A percentile compares a stretch with the other conserved stretches of the same genome.
These are phyloP conservation scores for Aleiodes testaceus DNA, from an alignment of 2,888 invertebrate species.

Conservation along the genomic window DNA sequence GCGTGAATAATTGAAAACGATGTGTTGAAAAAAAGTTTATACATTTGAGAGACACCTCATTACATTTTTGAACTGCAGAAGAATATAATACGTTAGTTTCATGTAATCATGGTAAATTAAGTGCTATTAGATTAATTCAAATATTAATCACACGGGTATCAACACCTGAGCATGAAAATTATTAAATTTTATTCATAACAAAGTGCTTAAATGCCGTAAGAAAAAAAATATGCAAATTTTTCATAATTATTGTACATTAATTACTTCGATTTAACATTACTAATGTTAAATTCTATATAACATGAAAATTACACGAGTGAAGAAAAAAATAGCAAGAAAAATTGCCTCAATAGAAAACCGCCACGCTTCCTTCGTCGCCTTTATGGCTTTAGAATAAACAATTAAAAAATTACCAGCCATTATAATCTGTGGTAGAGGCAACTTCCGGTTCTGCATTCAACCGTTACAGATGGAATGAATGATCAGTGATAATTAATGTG, in stretches of 20 bases:
- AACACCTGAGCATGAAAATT: background rate
- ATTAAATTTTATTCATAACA: too few relatives aligned
- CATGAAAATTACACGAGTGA: constrained; percentile 3
- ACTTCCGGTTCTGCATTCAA: constrained; percentile 47
- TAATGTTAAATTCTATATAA: too few relatives aligned
- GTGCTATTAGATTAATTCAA: background rate
- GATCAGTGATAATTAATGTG: constrained; percentile 39
- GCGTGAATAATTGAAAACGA: constrained; percentile 35
- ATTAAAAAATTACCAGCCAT: constrained; percentile 39
- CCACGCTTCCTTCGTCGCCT: constrained; percentile 54
- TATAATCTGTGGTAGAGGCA: constrained; percentile 36
- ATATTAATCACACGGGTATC: constrained; percentile 6
- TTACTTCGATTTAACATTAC: too few relatives aligned
- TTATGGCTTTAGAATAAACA: constrained; percentile 55
- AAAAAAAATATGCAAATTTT: too few relatives aligned
- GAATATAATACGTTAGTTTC: constrained; percentile 15
- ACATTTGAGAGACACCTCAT: constrained; percentile 51
- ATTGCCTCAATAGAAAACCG: constrained; percentile 39
- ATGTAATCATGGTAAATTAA: too few relatives aligned
- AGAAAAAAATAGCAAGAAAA: constrained; percentile 4
- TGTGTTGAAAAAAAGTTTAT: constrained; percentile 43
- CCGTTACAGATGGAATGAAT: constrained; percentile 30
- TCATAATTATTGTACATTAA: too few relatives aligned
- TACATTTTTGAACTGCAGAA: constrained; percentile 49
- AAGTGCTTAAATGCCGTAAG: too few relatives aligned